Conservation (phyloP, 2,797 vertebrate genomes). For the Anableps anableps region DNA sequence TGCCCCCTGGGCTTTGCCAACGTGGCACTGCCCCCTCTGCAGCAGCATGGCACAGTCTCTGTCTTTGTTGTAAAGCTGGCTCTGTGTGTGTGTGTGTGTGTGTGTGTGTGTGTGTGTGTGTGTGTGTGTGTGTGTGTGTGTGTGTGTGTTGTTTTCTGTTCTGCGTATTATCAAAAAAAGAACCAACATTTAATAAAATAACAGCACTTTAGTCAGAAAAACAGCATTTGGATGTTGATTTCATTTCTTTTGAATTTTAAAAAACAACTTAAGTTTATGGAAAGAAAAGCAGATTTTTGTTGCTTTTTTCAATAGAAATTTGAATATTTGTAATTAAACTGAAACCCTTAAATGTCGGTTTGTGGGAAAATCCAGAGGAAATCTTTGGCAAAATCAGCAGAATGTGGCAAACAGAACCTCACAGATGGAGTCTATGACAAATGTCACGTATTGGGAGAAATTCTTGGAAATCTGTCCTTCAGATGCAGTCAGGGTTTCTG, state of each 20-base stretch:
- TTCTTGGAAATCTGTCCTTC: background rate
- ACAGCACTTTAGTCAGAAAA: too few relatives aligned
- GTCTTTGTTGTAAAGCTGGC: slow-evolving; percentile 75
- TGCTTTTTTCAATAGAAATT: background rate
- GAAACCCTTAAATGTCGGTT: background rate
- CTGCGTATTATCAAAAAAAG: slow-evolving; percentile 28
- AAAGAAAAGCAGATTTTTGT: background rate
- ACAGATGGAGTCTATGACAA: too few relatives aligned
- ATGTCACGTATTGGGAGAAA: background rate
- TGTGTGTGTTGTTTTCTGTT: slow-evolving; percentile 23
- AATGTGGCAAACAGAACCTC: background rate
- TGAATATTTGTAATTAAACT: too few relatives aligned
- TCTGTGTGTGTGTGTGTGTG: slow-evolving; percentile 33
- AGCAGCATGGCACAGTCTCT: slow-evolving; percentile 75
- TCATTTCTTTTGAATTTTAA: background rate
- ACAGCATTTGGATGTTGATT: background rate
- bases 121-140: slow-evolving; percentile 35
- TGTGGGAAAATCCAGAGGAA: background rate
- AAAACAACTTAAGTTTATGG: background rate
- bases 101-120: slow-evolving; percentile 33
- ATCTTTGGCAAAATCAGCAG: background rate
- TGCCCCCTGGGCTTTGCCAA: slow-evolving; percentile 80
- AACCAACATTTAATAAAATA: slow-evolving; percentile 34
- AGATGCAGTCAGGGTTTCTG: background rate
- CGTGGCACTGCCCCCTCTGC: slow-evolving; percentile 76